phyloP scores from a whole-genome alignment of 2,113 vertebrate species.

The Sebastes fasciatus region DNA sequence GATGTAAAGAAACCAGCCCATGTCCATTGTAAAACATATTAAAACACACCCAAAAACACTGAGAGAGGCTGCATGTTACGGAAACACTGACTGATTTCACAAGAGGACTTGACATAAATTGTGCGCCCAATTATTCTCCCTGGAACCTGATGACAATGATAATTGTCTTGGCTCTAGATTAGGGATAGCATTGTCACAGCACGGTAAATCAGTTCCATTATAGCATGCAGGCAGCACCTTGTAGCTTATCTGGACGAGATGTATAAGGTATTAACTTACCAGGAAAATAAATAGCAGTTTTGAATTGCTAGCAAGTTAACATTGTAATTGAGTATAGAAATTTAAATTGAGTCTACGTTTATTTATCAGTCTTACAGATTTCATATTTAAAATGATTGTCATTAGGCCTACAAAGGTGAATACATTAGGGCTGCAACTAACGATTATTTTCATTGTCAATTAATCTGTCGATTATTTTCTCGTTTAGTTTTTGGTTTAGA shows the following conservation, averaged over 20 bases:
- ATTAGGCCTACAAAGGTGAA: not conserved
- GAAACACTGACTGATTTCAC: constrained; percentile 5
- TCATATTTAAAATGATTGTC: not conserved
- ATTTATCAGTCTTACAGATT: not conserved
- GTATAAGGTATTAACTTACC: too few species aligned
- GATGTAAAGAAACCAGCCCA: not conserved
- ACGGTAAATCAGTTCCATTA: not conserved
- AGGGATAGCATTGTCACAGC: not conserved
- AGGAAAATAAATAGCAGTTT: not conserved
- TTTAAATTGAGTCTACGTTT: not conserved
- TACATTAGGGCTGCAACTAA: too few species aligned
- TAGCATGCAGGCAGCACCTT: not conserved
- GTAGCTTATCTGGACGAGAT: not conserved
- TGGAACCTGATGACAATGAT: not conserved
- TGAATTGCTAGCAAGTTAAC: too few species aligned
- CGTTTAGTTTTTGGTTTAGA: too few species aligned
- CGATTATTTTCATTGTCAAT: too few species aligned
- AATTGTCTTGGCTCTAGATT: constrained; percentile 2
- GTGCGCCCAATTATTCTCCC: not conserved
- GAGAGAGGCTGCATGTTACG: not conserved
- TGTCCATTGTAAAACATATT: not conserved
- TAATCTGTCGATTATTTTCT: too few species aligned
- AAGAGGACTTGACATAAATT: constrained; percentile 6
- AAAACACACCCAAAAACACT: not conserved
- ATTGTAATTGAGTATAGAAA: not conserved